Conservation (phyloP, 1,140 invertebrate species). For the Stegodyphus mimosarum region DNA sequence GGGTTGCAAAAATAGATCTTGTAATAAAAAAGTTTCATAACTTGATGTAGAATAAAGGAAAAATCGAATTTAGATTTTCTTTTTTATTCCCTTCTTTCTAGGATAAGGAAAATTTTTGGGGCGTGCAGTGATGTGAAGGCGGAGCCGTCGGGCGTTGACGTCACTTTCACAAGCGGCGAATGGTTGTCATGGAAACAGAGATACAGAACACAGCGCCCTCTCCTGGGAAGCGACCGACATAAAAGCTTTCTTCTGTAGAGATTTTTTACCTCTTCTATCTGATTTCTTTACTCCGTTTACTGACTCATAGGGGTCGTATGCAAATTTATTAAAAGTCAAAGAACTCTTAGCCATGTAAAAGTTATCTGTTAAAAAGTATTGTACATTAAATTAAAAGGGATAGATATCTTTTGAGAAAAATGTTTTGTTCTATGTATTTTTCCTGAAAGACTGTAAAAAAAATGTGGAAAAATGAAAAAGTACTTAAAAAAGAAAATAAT, state of each 20-base stretch:
- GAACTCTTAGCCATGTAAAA: not conserved
- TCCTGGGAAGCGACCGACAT: constrained; percentile 58
- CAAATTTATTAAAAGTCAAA: constrained; percentile 14
- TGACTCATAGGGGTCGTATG: constrained; percentile 5
- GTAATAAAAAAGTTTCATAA: too few species aligned
- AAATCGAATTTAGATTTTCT: constrained; percentile 26
- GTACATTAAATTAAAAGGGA: too few species aligned
- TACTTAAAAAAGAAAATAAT: too few species aligned
- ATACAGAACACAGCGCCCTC: constrained; percentile 59
- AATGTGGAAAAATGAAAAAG: too few species aligned
- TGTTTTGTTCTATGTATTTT: too few species aligned
- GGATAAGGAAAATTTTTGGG: constrained; percentile 31
- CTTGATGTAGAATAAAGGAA: not conserved
- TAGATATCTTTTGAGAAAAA: too few species aligned
- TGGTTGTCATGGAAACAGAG: constrained; percentile 49
- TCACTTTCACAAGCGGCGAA: constrained; percentile 44
- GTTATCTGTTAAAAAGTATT: too few species aligned
- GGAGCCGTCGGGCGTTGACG: constrained; percentile 49
- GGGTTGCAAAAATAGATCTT: too few species aligned
- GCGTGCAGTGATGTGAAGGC: constrained; percentile 46
- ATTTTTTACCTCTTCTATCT: constrained; percentile 35
- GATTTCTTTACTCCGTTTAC: constrained; percentile 45
- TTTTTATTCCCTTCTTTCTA: not conserved
- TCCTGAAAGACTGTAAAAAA: too few species aligned
- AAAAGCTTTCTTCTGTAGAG: constrained; percentile 57